phyloP scores from a whole-genome alignment of 2,888 invertebrate genomes.

The Anticlea derivata region DNA sequence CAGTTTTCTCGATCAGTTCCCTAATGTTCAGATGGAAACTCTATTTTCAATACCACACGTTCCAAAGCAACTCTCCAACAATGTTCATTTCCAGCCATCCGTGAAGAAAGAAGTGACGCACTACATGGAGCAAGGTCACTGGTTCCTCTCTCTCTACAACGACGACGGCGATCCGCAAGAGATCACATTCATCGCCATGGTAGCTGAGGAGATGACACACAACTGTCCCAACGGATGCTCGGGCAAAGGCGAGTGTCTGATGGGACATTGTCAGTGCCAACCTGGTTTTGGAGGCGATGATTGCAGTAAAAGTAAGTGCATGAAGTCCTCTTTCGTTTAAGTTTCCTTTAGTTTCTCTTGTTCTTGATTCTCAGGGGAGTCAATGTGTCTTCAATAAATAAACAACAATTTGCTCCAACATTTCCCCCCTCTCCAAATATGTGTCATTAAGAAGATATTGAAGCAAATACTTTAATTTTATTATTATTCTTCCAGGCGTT shows the following conservation, averaged over 20 bases:
- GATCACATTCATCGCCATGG: slow-evolving; percentile 91
- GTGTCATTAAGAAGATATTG: no score
- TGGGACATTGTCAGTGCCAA: slow-evolving; percentile 98
- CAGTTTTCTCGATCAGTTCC: no score
- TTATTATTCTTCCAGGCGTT: slow-evolving; percentile 85
- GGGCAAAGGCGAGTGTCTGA: slow-evolving; percentile 97
- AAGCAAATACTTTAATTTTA: no score
- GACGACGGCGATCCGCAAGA: slow-evolving; percentile 96
- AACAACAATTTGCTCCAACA: background rate
- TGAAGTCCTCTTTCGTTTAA: background rate
- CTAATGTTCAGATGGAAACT: no score
- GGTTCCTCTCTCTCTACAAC: slow-evolving; percentile 98
- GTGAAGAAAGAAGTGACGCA: slow-evolving; percentile 96
- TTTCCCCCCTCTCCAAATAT: no score
- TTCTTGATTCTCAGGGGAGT: no score
- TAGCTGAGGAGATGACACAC: slow-evolving; percentile 96
- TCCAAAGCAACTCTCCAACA: background rate
- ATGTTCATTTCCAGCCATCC: slow-evolving; percentile 84
- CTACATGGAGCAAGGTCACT: slow-evolving; percentile 97
- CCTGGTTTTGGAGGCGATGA: slow-evolving; percentile 98
- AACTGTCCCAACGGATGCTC: slow-evolving; percentile 98
- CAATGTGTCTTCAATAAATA: background rate
- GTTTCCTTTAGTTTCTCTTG: no score
- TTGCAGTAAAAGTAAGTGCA: slow-evolving; percentile 95
- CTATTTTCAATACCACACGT: no score